These are phyloP conservation scores for Sinohyriopsis cumingii DNA, from an alignment of 2,888 invertebrate genomes.

Conservation along the genomic window DNA sequence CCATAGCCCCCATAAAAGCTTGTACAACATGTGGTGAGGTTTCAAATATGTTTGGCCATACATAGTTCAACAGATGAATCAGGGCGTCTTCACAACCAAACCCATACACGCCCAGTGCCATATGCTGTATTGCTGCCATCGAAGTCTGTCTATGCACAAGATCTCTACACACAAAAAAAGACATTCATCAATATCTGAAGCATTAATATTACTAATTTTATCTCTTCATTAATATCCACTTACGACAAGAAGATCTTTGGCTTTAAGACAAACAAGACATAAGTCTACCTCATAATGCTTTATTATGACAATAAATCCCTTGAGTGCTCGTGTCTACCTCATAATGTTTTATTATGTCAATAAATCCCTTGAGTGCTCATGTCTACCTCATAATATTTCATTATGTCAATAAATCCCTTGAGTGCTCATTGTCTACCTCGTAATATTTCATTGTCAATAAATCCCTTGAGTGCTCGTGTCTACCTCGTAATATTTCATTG, in stretches of 20 bases:
- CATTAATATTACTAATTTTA: no score
- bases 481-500: no score
- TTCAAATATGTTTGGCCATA: slow-evolving; percentile 99
- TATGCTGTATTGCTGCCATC: slow-evolving; percentile 98
- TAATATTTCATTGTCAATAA: background rate
- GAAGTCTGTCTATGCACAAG: slow-evolving; percentile 99
- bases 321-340: no score
- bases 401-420: no score
- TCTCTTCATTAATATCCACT: background rate
- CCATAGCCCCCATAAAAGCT: slow-evolving; percentile 99
- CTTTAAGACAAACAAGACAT: background rate
- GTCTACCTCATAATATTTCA: background rate
- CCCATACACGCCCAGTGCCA: slow-evolving; percentile 98
- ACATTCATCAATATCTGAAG: background rate
- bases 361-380: no score
- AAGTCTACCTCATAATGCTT: background rate
- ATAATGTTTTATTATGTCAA: no score
- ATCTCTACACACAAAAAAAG: slow-evolving; percentile 78
- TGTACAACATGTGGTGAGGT: slow-evolving; percentile 99
- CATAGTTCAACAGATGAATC: slow-evolving; percentile 96
- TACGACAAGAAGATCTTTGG: background rate
- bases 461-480: no score
- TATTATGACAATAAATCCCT: background rate
- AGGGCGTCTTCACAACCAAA: slow-evolving; percentile 99
- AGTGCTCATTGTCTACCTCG: background rate